phyloP scores from a whole-genome alignment of 1,140 invertebrate species.

The Kradibia gibbosae region DNA sequence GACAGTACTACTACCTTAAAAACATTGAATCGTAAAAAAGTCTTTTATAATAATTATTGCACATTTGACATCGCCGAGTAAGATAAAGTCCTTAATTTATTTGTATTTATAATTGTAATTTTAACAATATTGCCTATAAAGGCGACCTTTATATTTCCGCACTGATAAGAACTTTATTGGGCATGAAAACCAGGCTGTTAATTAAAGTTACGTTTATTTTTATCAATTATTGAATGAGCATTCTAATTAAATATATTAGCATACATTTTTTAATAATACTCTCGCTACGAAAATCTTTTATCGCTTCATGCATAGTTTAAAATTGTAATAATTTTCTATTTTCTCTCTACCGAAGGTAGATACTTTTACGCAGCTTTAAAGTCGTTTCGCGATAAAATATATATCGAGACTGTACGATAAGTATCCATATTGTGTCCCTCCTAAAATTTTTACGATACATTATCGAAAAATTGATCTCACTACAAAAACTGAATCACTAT shows the following conservation, averaged over 20 bases:
- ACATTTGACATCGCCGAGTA: neutral
- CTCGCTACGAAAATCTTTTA: neutral
- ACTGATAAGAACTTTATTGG: neutral
- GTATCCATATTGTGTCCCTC: neutral
- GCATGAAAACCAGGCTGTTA: neutral
- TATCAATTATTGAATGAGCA: neutral
- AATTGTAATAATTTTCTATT: neutral
- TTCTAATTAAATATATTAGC: neutral
- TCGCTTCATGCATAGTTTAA: neutral
- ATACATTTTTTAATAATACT: neutral
- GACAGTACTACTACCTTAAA: neutral
- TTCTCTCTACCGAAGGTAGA: neutral
- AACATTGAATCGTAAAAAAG: neutral
- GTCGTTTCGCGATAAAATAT: neutral
- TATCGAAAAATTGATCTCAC: no score
- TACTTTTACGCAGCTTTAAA: neutral
- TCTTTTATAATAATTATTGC: conserved; percentile 15
- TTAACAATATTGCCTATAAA: neutral
- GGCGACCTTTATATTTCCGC: neutral
- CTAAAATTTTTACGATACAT: no score
- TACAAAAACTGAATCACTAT: no score
- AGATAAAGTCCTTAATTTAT: conserved; percentile 2
- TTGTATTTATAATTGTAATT: conserved; percentile 22
- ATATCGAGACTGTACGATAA: neutral
- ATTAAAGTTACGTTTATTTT: neutral